Evolutionary conservation across 2,888 invertebrate genomes (phyloP).

Genomic region (Pammene fasciana): DNA sequence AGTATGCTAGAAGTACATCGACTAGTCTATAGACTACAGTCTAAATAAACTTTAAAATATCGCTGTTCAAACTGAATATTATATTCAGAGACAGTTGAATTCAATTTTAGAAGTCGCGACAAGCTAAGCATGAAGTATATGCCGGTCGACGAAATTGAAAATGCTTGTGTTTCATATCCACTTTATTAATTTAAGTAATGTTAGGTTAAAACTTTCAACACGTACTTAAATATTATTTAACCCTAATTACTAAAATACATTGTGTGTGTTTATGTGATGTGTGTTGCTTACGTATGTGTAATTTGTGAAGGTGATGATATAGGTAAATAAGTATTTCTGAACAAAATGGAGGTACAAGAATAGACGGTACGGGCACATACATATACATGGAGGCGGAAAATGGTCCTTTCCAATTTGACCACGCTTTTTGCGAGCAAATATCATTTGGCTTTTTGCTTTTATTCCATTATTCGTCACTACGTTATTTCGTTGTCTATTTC

Average conservation of each 20-base stretch:
- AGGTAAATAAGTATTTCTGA: neutral
- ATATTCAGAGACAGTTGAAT: slow-evolving; percentile 17
- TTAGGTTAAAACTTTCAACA: no score
- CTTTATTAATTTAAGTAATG: no score
- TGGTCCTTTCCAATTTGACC: slow-evolving; percentile 18
- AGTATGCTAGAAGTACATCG: slow-evolving; percentile 3
- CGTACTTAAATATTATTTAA: no score
- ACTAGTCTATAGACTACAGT: slow-evolving; percentile 2
- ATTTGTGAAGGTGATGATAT: no score
- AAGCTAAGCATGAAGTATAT: neutral
- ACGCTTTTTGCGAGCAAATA: slow-evolving; percentile 27
- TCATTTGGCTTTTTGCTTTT: slow-evolving; percentile 26
- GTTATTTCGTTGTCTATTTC: slow-evolving; percentile 19
- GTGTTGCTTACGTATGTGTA: no score
- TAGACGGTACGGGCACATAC: neutral
- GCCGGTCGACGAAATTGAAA: no score
- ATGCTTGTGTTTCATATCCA: no score
- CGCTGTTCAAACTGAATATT: slow-evolving; percentile 1
- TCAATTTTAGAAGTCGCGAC: slow-evolving; percentile 12
- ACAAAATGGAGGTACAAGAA: neutral
- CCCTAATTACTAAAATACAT: no score
- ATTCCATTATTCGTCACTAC: slow-evolving; percentile 17
- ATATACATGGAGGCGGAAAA: slow-evolving; percentile 18
- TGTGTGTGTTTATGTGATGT: no score
- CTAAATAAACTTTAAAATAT: slow-evolving; percentile 4